phyloP scores from a whole-genome alignment of 1,140 invertebrate genomes.

The Nylanderia fulva region DNA sequence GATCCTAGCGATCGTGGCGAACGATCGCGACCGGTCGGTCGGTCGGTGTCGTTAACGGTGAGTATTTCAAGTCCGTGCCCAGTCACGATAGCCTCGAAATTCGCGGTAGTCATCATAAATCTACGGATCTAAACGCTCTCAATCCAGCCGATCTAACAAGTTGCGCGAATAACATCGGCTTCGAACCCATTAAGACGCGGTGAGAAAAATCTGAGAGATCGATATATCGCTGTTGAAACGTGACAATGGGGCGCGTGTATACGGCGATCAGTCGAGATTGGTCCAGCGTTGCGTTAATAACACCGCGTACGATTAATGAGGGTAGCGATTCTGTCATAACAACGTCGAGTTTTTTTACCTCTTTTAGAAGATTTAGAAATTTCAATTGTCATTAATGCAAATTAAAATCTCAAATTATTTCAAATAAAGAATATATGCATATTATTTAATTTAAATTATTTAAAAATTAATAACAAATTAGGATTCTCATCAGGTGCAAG shows the following conservation, averaged over 20 bases:
- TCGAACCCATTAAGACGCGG: conserved; percentile 63
- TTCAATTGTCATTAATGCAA: too few species aligned
- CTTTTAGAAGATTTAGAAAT: background rate
- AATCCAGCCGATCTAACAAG: conserved; percentile 65
- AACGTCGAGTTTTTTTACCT: background rate
- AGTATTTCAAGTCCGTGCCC: conserved; percentile 59
- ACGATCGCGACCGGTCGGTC: conserved; percentile 34
- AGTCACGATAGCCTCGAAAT: conserved; percentile 74
- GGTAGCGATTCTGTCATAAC: conserved; percentile 17
- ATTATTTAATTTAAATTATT: too few species aligned
- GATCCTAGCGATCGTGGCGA: conserved; percentile 52
- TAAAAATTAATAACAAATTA: too few species aligned
- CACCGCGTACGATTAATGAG: conserved; percentile 55
- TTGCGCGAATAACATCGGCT: conserved; percentile 67
- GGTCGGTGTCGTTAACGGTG: conserved; percentile 46
- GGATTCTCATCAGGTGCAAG: too few species aligned
- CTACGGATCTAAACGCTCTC: conserved; percentile 62
- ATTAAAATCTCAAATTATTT: too few species aligned
- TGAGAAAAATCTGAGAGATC: conserved; percentile 35
- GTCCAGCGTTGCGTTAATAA: conserved; percentile 53
- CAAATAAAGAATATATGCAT: background rate
- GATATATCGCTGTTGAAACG: conserved; percentile 52
- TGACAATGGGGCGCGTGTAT: conserved; percentile 56
- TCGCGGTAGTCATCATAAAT: conserved; percentile 73
- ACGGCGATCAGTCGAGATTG: conserved; percentile 38